Conservation (phyloP, 1,140 invertebrate species). For the Megalopta genalis region DNA sequence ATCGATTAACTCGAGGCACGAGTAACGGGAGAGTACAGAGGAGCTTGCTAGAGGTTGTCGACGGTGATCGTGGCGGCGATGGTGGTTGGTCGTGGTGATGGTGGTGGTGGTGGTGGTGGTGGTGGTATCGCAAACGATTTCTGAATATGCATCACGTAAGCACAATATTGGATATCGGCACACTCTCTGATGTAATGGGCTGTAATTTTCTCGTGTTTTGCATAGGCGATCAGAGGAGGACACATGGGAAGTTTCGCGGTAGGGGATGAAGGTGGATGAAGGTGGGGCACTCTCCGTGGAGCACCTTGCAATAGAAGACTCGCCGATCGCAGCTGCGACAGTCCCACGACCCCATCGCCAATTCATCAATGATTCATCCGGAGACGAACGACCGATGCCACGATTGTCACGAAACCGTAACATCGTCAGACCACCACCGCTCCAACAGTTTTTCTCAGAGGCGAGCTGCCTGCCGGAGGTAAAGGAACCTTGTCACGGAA, state of each 20-base stretch:
- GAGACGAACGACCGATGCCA: conserved; percentile 68
- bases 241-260: conserved; percentile 59
- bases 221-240: conserved; percentile 65
- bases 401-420: conserved; percentile 73
- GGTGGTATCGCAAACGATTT: conserved; percentile 45
- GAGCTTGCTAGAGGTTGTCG: too few species aligned
- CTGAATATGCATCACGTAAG: conserved; percentile 63
- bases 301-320: conserved; percentile 57
- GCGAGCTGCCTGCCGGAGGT: conserved; percentile 20
- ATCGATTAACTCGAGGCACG: not conserved
- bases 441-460: conserved; percentile 49
- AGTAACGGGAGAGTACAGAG: not conserved
- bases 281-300: conserved; percentile 10
- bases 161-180: conserved; percentile 65
- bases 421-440: conserved; percentile 34
- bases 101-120: conserved; percentile 4
- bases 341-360: conserved; percentile 76
- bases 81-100: too few species aligned
- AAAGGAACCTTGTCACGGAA: conserved; percentile 59
- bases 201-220: conserved; percentile 68
- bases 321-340: conserved; percentile 75
- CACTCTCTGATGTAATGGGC: conserved; percentile 65
- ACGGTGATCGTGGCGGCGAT: too few species aligned
- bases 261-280: not conserved
- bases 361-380: conserved; percentile 78